These are phyloP conservation scores for chimpanzee (Pan troglodytes) DNA, from an alignment of 2,113 vertebrate species.

Conservation along the genomic window NHGRI_mPanTro3-v2.1_pri NC_072413.2:56689501-56690000, in stretches of 20 bases:
- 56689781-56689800: slow-evolving; percentile 26
- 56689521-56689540: too few species aligned
- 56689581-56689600: too few species aligned
- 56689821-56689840: background rate
- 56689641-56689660: background rate
- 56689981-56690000: background rate
- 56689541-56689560: too few species aligned
- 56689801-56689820: slow-evolving; percentile 47
- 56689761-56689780: background rate
- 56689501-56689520: too few species aligned
- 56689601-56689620: too few species aligned
- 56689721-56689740: background rate
- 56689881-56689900: background rate
- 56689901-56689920: slow-evolving; percentile 3
- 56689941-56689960: slow-evolving; percentile 27
- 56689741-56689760: background rate
- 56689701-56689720: background rate
- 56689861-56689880: background rate
- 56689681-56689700: background rate
- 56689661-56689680: background rate
- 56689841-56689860: background rate
- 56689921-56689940: background rate
- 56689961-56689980: slow-evolving; percentile 52
- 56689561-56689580: too few species aligned
- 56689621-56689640: background rate